These are phyloP conservation scores for Homarus gammarus DNA, from an alignment of 2,888 invertebrate genomes.

Conservation along the genomic window DNA sequence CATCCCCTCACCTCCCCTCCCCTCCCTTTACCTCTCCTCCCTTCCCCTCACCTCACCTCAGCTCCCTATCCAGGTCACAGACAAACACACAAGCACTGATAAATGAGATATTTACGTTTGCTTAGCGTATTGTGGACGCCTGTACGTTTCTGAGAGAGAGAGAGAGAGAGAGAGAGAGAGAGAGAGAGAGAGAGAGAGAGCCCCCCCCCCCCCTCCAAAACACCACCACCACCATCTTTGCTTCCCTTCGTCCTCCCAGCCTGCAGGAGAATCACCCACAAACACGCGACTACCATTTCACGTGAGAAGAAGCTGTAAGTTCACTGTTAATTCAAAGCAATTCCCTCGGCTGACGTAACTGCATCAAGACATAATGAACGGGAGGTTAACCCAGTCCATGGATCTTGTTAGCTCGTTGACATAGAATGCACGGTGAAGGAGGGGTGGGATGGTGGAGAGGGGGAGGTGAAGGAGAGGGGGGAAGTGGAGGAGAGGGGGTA, in stretches of 20 bases:
- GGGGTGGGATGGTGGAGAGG: not conserved
- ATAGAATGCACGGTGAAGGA: not conserved
- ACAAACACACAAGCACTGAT: too few species aligned
- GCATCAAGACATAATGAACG: slow-evolving; percentile 23
- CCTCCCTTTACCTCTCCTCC: not conserved
- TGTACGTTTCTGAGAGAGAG: too few species aligned
- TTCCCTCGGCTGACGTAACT: slow-evolving; percentile 12
- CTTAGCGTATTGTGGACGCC: too few species aligned
- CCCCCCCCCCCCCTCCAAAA: too few species aligned
- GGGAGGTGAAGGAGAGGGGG: too few species aligned
- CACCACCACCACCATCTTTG: too few species aligned
- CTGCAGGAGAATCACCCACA: not conserved
- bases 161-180: too few species aligned
- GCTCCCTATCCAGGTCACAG: not conserved
- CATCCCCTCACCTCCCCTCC: not conserved
- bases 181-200: too few species aligned
- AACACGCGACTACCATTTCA: slow-evolving; percentile 2
- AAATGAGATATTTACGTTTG: too few species aligned
- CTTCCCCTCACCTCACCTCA: not conserved
- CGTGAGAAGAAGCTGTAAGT: slow-evolving; percentile 9
- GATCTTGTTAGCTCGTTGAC: slow-evolving; percentile 16
- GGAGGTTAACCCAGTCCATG: slow-evolving; percentile 26
- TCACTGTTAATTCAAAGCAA: slow-evolving; percentile 7
- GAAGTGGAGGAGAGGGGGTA: too few species aligned
- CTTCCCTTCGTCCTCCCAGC: too few species aligned